Evolutionary conservation across 2,113 vertebrate genomes (phyloP), one percentile per base, ranked within the genome.

Genomic region (Sylvicapra grimmia): DNA sequence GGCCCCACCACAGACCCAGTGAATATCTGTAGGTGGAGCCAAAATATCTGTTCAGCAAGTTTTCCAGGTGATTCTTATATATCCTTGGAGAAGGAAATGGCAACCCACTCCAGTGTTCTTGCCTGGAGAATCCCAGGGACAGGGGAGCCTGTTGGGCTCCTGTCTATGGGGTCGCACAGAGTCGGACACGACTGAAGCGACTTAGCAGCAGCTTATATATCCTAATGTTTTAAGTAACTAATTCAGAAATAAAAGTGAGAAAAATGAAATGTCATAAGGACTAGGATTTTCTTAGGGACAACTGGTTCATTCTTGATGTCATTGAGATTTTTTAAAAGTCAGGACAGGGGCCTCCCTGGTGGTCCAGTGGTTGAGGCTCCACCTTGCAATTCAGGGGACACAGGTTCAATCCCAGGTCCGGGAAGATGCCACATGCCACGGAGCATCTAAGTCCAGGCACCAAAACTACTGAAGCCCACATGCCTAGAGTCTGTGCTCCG

Each of bases 231-330:
- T 83, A 31, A 96, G 68, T 49, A n/a, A 63, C 16, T 33, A 47
- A 80, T 54, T 94, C 13, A 27, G 86, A 83, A 90, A 94, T 61
- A 65, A 96, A 95, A 4, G 23, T 23, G 8, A 59, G 77, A 72
- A 68, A 29, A 89, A 47, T n/a, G 65, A 80, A 75, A 49, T 25
- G 29, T 18, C 27, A 4, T 8, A 75, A 93, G 44, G 89, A 93
- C 44, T 29, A 86, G 18, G 25, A 80, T 40, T 83, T 21, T 51
- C 1, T 51, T 36, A 33, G 40, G 47, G 53, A 80, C 16, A 58
- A 44, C 1, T 27, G 61, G 58, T 6, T 54, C 12, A 7, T 29
- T 92, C 65, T 51, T 90, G 53, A 27, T 86, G 77, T 16, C 33
- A 33, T 10, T 36, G 54, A 40, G 25, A 82, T 94, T 15, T 49